Conservation (phyloP, 2,888 invertebrate genomes). For the Standfussiana lucernea region DNA sequence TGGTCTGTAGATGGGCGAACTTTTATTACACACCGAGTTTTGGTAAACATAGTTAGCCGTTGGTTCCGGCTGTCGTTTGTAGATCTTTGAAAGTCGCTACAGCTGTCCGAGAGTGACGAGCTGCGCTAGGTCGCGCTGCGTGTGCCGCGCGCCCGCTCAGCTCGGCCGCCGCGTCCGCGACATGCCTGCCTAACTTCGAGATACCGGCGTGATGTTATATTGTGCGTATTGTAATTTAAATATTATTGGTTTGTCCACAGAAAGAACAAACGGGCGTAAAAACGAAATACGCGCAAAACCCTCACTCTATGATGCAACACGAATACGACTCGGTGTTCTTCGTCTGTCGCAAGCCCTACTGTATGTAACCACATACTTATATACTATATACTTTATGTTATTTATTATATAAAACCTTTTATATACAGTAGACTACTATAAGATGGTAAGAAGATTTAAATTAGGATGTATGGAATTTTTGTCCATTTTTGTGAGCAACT, state of each 20-base stretch:
- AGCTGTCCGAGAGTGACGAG: no score
- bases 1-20: no score
- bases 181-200: no score
- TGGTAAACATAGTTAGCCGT: no score
- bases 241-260: conserved; percentile 83
- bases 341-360: conserved; percentile 95
- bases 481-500: conserved; percentile 9
- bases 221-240: not conserved
- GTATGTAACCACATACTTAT: conserved; percentile 56
- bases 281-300: conserved; percentile 98
- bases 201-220: no score
- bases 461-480: not conserved
- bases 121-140: no score
- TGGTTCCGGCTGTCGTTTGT: no score
- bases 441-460: conserved; percentile 4
- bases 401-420: conserved; percentile 45
- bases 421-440: conserved; percentile 19
- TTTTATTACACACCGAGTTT: no score
- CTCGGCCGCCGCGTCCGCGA: no score
- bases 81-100: no score
- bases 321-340: conserved; percentile 98
- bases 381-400: conserved; percentile 20
- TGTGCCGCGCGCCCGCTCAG: no score
- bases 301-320: conserved; percentile 97
- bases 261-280: conserved; percentile 95